phyloP scores from a whole-genome alignment of 2,113 vertebrate species.

The Petromus typicus region DNA sequence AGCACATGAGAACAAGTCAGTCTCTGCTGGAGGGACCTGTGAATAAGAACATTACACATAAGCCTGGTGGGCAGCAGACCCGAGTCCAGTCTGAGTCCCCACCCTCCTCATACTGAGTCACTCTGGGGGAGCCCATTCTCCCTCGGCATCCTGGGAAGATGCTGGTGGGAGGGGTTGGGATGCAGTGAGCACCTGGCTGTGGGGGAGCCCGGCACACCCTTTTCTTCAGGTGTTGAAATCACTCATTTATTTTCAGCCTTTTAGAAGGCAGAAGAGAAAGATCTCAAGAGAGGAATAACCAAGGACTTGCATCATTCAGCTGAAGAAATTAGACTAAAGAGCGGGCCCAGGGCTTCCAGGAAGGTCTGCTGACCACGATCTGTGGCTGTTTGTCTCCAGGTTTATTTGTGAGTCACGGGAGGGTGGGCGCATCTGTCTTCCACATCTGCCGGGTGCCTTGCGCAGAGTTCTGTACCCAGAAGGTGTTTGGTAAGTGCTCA shows the following conservation, averaged over 20 bases:
- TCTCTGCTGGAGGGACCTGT: neutral
- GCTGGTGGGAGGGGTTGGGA: accelerated
- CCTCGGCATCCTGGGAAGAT: neutral
- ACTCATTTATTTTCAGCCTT: neutral
- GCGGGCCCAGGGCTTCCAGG: neutral
- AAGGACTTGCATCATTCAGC: neutral
- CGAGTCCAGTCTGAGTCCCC: neutral
- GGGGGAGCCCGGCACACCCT: neutral
- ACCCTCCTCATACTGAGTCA: neutral
- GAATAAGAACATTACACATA: neutral
- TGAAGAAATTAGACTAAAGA: neutral
- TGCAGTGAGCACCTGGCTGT: neutral
- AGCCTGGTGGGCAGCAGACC: neutral
- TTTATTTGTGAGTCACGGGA: neutral
- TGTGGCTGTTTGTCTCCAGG: neutral
- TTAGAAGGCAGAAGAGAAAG: neutral
- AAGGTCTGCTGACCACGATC: neutral
- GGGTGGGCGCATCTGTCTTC: slow-evolving; percentile 37
- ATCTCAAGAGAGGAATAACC: neutral
- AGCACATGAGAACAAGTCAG: neutral
- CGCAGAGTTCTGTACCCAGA: slow-evolving; percentile 1
- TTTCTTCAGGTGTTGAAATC: neutral
- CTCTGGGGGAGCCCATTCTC: neutral
- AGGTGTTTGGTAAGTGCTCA: slow-evolving; percentile 39
- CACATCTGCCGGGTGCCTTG: neutral